Evolutionary conservation across 2,113 vertebrate genomes (phyloP).

Genomic region (Camelus dromedarius): DNA sequence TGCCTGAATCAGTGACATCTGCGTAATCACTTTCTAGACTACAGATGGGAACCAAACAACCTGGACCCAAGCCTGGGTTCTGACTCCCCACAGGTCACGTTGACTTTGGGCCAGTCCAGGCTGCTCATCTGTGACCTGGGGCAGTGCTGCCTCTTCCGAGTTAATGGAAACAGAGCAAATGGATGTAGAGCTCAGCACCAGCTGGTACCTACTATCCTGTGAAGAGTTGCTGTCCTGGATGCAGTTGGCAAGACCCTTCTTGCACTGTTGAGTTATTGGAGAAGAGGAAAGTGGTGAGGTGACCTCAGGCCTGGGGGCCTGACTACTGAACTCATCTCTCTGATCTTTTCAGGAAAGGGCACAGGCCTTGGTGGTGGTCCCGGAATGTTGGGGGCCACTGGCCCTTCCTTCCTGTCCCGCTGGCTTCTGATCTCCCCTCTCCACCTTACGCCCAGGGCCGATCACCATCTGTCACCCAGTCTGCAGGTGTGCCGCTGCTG

Average conservation of each 20-base stretch:
- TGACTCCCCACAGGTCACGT: not conserved
- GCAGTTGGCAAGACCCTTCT: not conserved
- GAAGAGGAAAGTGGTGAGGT: not conserved
- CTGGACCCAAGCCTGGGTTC: not conserved
- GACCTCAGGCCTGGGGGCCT: not conserved
- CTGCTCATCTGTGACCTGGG: not conserved
- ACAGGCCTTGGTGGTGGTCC: not conserved
- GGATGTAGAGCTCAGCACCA: rapidly evolving
- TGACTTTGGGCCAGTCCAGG: not conserved
- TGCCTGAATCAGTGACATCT: not conserved
- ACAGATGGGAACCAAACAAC: not conserved
- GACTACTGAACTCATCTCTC: not conserved
- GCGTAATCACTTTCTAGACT: not conserved
- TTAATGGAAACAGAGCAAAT: not conserved
- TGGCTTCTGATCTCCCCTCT: not conserved
- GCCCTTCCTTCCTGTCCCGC: not conserved
- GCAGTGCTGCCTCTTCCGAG: not conserved
- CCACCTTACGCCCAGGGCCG: not conserved
- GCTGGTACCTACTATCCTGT: not conserved
- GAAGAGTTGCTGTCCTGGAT: not conserved
- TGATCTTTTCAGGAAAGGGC: not conserved
- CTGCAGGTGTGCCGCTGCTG: not conserved
- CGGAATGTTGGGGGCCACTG: not conserved
- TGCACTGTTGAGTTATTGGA: not conserved
- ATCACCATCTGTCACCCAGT: too few species aligned